Base-by-base conservation (phyloP, 2,888 invertebrate genomes). In the Drosophila maculinotata region DNA sequence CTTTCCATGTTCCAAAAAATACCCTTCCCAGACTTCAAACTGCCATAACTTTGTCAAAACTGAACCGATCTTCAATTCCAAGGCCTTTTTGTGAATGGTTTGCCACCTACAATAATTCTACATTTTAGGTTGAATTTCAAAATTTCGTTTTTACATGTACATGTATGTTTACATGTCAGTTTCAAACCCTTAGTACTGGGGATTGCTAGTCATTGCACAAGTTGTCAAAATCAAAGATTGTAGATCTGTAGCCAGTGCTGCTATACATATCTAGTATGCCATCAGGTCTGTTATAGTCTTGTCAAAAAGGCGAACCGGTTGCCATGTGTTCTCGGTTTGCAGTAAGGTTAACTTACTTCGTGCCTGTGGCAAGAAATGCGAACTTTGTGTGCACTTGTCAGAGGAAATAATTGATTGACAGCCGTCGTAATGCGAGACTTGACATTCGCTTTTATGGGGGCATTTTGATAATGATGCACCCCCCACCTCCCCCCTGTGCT, bases 401-500 rank as follows among this genome's bases (percentile, higher is more conserved):
- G 54, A 3, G 20, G 52, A 31, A 15, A 23, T 20, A 69, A 70
- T 70, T 82, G 81, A 82, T 87, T 82, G 82, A 82, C 82, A 76
- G 86, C 79, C 26, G 39, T 36, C 60, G 82, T 87, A 87, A 87
- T 68, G 58, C 28, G 63, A 87, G 39, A 73, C 68, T 64, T 69
- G 74, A 70, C 83, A 76, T 70, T 59, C 66, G 41, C 53, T 64
- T 79, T 72, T 79, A 65, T 84, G 60, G 59, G 57, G 42, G 38
- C 76, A 72, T 68, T 70, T 64, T 73, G 63, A 69, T 83, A 76
- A 67, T 83, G 59, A 69, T 39, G 68, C 44, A 17, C 25, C 28
- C 17, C 17, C 14, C n/a, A 33, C 14, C 12, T 14, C 3, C 6
- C 36, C 36, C 15, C 10, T 10, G 1, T 15, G 20, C 41, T 70